phyloP scores from a whole-genome alignment of 1,140 invertebrate genomes.

The Drosophila rhopaloa region DNA sequence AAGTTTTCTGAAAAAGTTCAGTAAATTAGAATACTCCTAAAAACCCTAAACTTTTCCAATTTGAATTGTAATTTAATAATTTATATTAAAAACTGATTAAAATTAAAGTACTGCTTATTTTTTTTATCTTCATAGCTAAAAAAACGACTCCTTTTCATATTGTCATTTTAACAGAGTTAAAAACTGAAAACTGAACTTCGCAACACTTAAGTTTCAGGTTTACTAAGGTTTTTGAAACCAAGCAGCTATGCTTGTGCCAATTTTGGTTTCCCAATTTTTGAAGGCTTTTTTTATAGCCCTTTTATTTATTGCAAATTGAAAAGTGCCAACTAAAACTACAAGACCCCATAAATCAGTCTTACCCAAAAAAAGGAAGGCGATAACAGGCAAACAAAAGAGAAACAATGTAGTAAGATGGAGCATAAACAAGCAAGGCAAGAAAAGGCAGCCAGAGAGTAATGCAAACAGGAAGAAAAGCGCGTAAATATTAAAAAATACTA shows the following conservation, averaged over 20 bases:
- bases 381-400: constrained; percentile 20
- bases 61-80: no score
- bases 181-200: no score
- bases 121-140: no score
- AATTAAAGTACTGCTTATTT: no score
- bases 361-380: constrained; percentile 27
- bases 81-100: no score
- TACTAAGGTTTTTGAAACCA: background rate
- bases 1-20: no score
- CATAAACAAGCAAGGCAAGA: constrained; percentile 48
- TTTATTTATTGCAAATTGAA: constrained; percentile 76
- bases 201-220: no score
- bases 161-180: no score
- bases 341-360: constrained; percentile 53
- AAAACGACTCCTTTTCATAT: no score
- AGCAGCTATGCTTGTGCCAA: constrained; percentile 17
- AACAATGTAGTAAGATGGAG: constrained; percentile 24
- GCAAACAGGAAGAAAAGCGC: constrained; percentile 66
- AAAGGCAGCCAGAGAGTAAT: constrained; percentile 12
- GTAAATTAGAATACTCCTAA: no score
- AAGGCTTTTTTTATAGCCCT: background rate
- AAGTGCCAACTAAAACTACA: constrained; percentile 59
- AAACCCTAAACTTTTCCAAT: no score
- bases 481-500: constrained; percentile 71
- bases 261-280: constrained; percentile 14